phyloP scores from a whole-genome alignment of 2,888 invertebrate genomes.

The Lapara coniferarum region DNA sequence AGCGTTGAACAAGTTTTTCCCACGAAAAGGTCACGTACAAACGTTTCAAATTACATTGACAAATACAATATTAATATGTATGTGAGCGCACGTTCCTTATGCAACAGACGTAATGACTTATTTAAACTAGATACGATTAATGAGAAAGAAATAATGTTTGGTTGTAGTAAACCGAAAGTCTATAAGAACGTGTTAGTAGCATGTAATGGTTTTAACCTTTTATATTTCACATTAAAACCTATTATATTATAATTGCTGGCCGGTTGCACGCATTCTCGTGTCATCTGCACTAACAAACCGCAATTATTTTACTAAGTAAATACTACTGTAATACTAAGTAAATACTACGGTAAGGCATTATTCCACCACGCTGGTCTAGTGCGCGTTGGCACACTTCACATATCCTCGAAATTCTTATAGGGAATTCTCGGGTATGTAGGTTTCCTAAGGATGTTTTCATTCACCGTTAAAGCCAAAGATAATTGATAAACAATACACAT shows the following conservation, averaged over 20 bases:
- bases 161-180: background rate
- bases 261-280: conserved; percentile 4
- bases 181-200: conserved; percentile 1
- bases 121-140: background rate
- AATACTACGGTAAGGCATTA: no score
- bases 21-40: conserved; percentile 38
- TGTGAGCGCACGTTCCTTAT: conserved; percentile 28
- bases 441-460: no score
- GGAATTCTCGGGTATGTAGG: no score
- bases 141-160: background rate
- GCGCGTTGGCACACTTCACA: no score
- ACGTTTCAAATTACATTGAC: conserved; percentile 37
- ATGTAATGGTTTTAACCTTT: conserved; percentile 3
- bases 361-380: no score
- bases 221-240: background rate
- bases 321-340: no score
- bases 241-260: conserved; percentile 4
- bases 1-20: conserved; percentile 29
- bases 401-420: no score
- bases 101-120: background rate
- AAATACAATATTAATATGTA: conserved; percentile 37
- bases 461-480: no score
- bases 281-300: background rate
- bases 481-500: no score
- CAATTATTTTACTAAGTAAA: background rate